These are phyloP conservation scores for Eremophila alpestris DNA, from an alignment of 2,797 vertebrate genomes.

Conservation along the genomic window DNA sequence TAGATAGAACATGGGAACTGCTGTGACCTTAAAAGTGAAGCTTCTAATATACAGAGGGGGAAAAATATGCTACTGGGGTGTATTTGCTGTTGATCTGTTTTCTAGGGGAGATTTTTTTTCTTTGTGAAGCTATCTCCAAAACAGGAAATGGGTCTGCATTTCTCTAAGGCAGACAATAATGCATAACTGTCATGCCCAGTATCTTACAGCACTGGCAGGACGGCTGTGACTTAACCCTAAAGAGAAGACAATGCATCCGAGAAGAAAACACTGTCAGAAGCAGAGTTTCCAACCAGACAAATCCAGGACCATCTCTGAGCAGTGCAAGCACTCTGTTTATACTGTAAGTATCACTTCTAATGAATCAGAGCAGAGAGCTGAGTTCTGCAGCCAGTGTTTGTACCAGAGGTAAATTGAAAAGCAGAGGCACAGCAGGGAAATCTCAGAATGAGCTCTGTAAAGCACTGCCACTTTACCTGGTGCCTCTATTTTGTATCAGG, in stretches of 20 bases:
- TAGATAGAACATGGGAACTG: not conserved
- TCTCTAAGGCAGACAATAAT: not conserved
- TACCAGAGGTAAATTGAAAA: not conserved
- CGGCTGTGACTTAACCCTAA: not conserved
- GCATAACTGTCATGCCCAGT: not conserved
- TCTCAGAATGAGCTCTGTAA: not conserved
- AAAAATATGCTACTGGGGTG: fast-evolving
- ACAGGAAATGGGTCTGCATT: not conserved
- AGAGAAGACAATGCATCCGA: not conserved
- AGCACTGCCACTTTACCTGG: not conserved
- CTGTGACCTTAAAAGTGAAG: not conserved
- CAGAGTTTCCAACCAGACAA: not conserved
- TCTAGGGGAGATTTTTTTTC: not conserved
- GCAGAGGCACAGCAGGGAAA: not conserved
- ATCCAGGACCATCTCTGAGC: not conserved
- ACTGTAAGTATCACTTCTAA: not conserved
- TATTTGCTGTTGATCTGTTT: not conserved
- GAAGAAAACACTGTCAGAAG: not conserved
- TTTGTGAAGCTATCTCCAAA: not conserved
- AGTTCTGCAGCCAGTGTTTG: not conserved
- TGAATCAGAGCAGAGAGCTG: not conserved
- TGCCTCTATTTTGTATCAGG: not conserved
- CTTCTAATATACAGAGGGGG: fast-evolving
- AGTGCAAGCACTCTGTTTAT: not conserved
- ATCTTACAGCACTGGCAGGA: not conserved